Evolutionary conservation across 2,888 invertebrate genomes (phyloP), one percentile per base, ranked within the genome.

Genomic region (Melikaiella ostensackeni): DNA sequence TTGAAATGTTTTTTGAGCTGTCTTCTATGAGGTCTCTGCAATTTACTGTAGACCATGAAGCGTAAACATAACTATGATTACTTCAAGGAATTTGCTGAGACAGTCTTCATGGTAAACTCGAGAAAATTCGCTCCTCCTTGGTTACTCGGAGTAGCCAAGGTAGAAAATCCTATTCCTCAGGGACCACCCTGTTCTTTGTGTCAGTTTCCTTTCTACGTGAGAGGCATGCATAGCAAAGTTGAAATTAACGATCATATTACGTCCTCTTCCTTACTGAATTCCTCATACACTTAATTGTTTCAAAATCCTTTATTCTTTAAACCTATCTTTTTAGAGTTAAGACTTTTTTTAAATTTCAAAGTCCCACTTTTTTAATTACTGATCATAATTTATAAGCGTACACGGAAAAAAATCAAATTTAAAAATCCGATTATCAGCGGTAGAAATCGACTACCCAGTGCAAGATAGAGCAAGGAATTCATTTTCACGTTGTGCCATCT

Each of bases 121-220:
- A 50, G 70, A 30, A 70, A 70, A 70, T 70, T 70, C 30, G 0
- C 70, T 42, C 42, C 16, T 3, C 50, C 70, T 70, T n/a, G 70
- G 70, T 13, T 70, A 70, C 50, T 19, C n/a, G 13, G n/a, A 70
- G 42, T 42, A 46, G 19, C 42, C 66, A 46, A 66, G 46, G 46
- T 46, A 38, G 64, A 46, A 42, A 42, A 42, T 42, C 50, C 30
- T 70, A 70, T 70, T 70, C 70, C 70, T 50, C 27, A 50, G 50
- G n/a, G 50, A 33, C 50, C n/a, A 50, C 50, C 50, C 8, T 66
- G 30, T 70, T 50, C 19, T 70, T n/a, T 30, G 21, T 50, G 50
- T 46, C 50, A 70, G 70, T n/a, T 70, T 70, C 13, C 70, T 50
- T 27, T 70, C 70, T 70, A 70, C 70, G 70, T 70, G 70, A 50